Conservation (phyloP, 2,113 vertebrate species). For the Gymnobelideus leadbeateri region DNA sequence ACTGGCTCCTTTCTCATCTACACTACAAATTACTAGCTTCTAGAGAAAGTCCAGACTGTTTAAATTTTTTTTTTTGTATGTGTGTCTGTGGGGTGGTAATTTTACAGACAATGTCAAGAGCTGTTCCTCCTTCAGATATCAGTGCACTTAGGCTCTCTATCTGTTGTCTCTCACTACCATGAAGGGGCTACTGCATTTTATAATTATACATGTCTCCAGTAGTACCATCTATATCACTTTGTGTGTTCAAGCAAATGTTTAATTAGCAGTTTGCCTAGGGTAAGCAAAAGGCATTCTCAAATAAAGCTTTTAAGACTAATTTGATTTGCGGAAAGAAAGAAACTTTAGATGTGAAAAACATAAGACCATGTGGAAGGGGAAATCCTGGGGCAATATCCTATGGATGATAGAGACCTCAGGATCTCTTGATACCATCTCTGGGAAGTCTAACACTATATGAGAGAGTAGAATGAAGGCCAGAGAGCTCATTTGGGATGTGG, state of each 20-base stretch:
- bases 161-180: neutral
- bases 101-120: too few species aligned
- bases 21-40: neutral
- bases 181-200: neutral
- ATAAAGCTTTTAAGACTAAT: neutral
- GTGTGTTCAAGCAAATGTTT: neutral
- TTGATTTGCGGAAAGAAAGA: neutral
- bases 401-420: neutral
- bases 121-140: too few species aligned
- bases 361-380: neutral
- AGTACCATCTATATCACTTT: neutral
- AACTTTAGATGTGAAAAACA: neutral
- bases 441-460: neutral
- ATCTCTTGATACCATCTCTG: neutral
- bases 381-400: neutral
- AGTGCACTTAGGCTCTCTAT: neutral
- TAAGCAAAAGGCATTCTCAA: neutral
- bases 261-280: neutral
- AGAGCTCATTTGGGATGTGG: neutral
- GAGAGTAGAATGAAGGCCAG: neutral
- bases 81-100: too few species aligned
- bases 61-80: too few species aligned
- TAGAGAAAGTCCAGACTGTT: too few species aligned
- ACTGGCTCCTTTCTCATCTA: neutral
- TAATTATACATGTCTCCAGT: neutral